These are phyloP conservation scores for Spodoptera littoralis DNA, from an alignment of 2,888 invertebrate genomes.

Conservation along the genomic window DNA sequence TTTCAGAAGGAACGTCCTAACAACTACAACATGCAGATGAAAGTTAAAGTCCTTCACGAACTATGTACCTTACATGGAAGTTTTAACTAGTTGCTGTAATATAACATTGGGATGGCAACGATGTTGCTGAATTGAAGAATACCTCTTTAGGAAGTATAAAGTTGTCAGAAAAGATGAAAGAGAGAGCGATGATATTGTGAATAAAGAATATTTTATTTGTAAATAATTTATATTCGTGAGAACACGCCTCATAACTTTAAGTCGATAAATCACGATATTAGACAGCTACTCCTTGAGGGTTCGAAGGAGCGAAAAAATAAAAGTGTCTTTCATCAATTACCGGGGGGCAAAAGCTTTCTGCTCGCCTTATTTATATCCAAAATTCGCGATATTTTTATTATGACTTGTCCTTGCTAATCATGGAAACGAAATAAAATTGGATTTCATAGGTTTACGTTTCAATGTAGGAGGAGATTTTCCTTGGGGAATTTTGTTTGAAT, in stretches of 20 bases:
- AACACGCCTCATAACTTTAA: slow-evolving; percentile 73
- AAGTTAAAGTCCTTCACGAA: slow-evolving; percentile 45
- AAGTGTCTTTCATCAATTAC: slow-evolving; percentile 75
- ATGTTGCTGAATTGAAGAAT: slow-evolving; percentile 48
- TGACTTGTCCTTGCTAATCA: slow-evolving; percentile 56
- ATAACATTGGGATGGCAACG: slow-evolving; percentile 27
- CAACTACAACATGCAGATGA: slow-evolving; percentile 48
- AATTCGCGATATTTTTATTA: slow-evolving; percentile 61
- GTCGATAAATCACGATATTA: slow-evolving; percentile 80
- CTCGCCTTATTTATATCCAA: slow-evolving; percentile 64
- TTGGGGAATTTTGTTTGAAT: slow-evolving; percentile 16
- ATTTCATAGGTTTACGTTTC: slow-evolving; percentile 38
- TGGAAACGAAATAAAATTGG: slow-evolving; percentile 53
- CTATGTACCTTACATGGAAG: slow-evolving; percentile 44
- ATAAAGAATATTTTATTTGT: slow-evolving; percentile 61
- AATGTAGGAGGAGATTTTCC: slow-evolving; percentile 23
- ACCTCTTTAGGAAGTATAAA: slow-evolving; percentile 22
- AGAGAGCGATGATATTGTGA: slow-evolving; percentile 10
- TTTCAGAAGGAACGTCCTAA: slow-evolving; percentile 37
- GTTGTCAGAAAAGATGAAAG: slow-evolving; percentile 7
- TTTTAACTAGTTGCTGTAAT: slow-evolving; percentile 50
- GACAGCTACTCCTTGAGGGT: slow-evolving; percentile 73
- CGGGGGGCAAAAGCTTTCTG: slow-evolving; percentile 64
- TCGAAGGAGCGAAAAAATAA: slow-evolving; percentile 69
- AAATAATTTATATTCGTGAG: slow-evolving; percentile 65